Percentiles rank a stretch among this genome's conserved stretches.
phyloP scores from a whole-genome alignment of 2,888 invertebrate species.

The Sarcophaga rosellei region DNA sequence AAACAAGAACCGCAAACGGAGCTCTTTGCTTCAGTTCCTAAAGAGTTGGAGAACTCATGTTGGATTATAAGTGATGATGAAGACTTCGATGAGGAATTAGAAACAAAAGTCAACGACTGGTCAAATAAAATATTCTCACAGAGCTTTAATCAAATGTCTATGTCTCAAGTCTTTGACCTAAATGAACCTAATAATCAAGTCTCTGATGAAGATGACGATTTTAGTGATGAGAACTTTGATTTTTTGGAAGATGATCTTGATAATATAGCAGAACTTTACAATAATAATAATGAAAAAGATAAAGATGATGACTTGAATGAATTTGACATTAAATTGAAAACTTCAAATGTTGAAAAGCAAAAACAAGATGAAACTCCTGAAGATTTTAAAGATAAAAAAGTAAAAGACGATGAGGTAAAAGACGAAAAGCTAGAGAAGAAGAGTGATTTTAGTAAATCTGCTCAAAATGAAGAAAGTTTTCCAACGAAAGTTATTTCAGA shows the following conservation, averaged over 20 bases:
- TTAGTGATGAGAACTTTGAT: slow-evolving; percentile 33
- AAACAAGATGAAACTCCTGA: background rate
- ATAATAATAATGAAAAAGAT: slow-evolving; percentile 1
- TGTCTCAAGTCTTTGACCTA: slow-evolving; percentile 75
- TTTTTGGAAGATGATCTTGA: slow-evolving; percentile 60
- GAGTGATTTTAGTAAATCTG: background rate
- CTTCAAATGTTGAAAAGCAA: slow-evolving; percentile 7
- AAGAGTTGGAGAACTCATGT: slow-evolving; percentile 62
- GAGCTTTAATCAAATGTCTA: slow-evolving; percentile 62
- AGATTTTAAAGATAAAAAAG: background rate
- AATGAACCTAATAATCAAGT: slow-evolving; percentile 64
- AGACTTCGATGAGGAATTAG: slow-evolving; percentile 74
- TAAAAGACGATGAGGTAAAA: background rate
- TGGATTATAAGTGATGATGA: slow-evolving; percentile 73
- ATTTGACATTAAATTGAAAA: background rate
- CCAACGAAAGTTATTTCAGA: background rate
- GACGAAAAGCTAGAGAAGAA: background rate
- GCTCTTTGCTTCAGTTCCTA: slow-evolving; percentile 31
- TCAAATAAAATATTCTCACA: slow-evolving; percentile 75
- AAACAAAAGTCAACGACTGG: slow-evolving; percentile 75
- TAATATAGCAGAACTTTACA: slow-evolving; percentile 49
- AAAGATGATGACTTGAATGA: background rate
- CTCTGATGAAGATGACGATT: slow-evolving; percentile 56
- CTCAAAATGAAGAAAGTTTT: background rate
- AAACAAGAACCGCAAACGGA: slow-evolving; percentile 55